Percentiles rank a stretch among this genome's conserved stretches.
Evolutionary conservation across 2,888 invertebrate species (phyloP).

Genomic region (Agonum fuliginosum): DNA sequence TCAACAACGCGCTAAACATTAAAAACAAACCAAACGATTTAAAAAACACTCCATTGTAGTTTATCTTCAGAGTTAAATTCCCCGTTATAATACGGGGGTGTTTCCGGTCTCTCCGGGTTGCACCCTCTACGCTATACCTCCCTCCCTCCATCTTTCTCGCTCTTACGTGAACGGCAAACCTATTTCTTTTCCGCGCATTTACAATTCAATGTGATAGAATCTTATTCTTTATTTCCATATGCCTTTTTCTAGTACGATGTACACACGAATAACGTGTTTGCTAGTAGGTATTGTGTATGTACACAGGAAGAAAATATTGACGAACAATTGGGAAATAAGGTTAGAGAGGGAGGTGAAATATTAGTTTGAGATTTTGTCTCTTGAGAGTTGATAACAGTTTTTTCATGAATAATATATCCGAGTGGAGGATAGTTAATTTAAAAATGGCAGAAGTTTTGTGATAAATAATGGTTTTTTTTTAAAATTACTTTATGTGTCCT

Average conservation of each 20-base stretch:
- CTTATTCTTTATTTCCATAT: slow-evolving; percentile 49
- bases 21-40: neutral
- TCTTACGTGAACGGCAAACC: slow-evolving; percentile 2
- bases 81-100: slow-evolving; percentile 12
- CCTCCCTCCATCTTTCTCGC: slow-evolving; percentile 13
- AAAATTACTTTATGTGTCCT: no score
- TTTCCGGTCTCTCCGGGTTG: neutral
- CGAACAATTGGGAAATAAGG: neutral
- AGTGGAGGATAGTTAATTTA: no score
- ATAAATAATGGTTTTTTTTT: no score
- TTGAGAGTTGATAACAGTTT: no score
- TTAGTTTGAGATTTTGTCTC: neutral
- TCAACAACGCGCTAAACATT: no score
- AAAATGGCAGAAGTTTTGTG: no score
- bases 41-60: neutral
- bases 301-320: neutral
- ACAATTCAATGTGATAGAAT: slow-evolving; percentile 47
- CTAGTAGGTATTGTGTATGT: neutral
- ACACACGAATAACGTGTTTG: slow-evolving; percentile 11
- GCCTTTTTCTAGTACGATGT: slow-evolving; percentile 13
- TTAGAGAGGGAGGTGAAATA: neutral
- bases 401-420: no score
- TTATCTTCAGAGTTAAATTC: slow-evolving; percentile 27
- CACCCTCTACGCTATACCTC: no score
- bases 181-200: slow-evolving; percentile 27